A percentile compares a stretch with the other conserved stretches of the same genome.
Conservation (phyloP, 2,797 vertebrate genomes). For the Acipenser transmontanus region DNA sequence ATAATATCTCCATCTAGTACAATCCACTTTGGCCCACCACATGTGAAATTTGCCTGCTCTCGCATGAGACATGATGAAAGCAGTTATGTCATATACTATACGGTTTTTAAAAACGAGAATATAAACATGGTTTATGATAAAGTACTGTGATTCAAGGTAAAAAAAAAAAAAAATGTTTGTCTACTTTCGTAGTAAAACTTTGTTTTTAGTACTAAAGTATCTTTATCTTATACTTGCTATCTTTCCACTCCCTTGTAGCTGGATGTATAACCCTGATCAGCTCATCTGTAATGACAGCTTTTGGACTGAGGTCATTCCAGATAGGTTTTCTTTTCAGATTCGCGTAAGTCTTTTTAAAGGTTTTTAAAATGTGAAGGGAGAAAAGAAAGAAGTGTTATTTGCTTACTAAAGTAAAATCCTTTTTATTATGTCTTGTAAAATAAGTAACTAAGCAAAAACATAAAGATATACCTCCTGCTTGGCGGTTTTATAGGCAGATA, state of each 20-base stretch:
- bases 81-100: too few species aligned
- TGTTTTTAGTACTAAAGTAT: too few species aligned
- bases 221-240: slow-evolving; percentile 44
- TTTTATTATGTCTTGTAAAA: too few species aligned
- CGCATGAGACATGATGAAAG: slow-evolving; percentile 74
- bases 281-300: slow-evolving; percentile 68
- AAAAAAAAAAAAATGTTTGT: too few species aligned
- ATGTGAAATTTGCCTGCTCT: slow-evolving; percentile 65
- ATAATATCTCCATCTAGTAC: slow-evolving; percentile 75
- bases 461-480: too few species aligned
- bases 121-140: too few species aligned
- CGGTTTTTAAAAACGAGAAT: too few species aligned
- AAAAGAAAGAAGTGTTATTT: too few species aligned
- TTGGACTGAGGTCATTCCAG: slow-evolving; percentile 72
- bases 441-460: too few species aligned
- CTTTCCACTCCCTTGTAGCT: slow-evolving; percentile 72
- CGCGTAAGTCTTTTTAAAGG: slow-evolving; percentile 56
- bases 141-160: too few species aligned
- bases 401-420: too few species aligned
- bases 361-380: slow-evolving; percentile 60
- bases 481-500: not conserved
- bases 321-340: slow-evolving; percentile 65
- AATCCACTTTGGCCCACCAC: slow-evolving; percentile 71
- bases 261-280: slow-evolving; percentile 71
- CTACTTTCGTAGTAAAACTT: not conserved